Evolutionary conservation across 1,140 invertebrate genomes (phyloP).

Genomic region (Thereuonema tuberculata): DNA sequence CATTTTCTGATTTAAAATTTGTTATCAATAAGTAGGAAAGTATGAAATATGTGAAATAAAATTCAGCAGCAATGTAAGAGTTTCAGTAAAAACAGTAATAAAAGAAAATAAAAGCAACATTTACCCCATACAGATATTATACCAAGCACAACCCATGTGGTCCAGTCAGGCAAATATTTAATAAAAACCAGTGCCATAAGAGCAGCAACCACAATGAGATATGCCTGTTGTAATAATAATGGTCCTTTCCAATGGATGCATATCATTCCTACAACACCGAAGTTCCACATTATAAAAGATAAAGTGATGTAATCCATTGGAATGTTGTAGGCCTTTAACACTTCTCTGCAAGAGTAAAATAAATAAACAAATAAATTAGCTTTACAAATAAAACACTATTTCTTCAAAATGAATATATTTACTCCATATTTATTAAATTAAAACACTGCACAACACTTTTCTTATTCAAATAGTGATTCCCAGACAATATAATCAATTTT

Average conservation of each 20-base stretch:
- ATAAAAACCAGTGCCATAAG: constrained; percentile 99
- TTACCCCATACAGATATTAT: constrained; percentile 97
- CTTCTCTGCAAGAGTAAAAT: constrained; percentile 51
- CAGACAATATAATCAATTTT: too few relatives aligned
- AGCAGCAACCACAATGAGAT: constrained; percentile 91
- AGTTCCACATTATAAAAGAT: constrained; percentile 88
- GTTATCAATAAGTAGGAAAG: too few relatives aligned
- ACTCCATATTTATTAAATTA: constrained; percentile 9
- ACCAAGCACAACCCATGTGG: constrained; percentile 89
- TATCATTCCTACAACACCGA: constrained; percentile 93
- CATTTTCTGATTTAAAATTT: too few relatives aligned
- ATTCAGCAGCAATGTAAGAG: too few relatives aligned
- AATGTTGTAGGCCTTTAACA: constrained; percentile 84
- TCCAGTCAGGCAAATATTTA: constrained; percentile 98
- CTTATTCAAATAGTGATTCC: too few relatives aligned
- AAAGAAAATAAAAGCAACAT: constrained; percentile 1
- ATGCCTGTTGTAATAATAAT: constrained; percentile 83
- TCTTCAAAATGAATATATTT: background rate
- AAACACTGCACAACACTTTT: background rate
- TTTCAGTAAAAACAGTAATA: too few relatives aligned
- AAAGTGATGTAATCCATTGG: constrained; percentile 91
- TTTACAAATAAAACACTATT: background rate
- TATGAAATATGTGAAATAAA: too few relatives aligned
- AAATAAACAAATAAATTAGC: background rate
- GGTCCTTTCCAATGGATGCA: constrained; percentile 98